These are phyloP conservation scores for Alethe diademata DNA, from an alignment of 2,113 vertebrate genomes.

Conservation along the genomic window DNA sequence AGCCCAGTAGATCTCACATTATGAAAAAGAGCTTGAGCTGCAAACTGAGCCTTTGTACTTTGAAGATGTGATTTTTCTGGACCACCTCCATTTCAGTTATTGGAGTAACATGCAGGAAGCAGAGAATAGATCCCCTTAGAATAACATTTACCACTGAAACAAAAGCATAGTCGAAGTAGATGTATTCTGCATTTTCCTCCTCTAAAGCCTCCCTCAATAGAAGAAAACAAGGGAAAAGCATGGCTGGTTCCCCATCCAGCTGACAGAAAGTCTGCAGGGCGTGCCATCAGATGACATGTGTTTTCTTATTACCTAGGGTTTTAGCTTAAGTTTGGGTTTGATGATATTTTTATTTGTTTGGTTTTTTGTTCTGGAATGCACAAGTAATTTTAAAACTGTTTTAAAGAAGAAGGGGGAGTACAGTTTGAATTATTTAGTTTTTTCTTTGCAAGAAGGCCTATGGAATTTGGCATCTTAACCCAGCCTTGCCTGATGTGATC, in stretches of 20 bases:
- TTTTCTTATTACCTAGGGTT: slow-evolving; percentile 45
- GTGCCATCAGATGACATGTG: background rate
- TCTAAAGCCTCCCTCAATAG: background rate
- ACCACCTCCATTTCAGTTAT: background rate
- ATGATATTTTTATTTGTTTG: slow-evolving; percentile 19
- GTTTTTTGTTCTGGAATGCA: slow-evolving; percentile 42
- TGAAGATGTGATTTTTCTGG: slow-evolving; percentile 10
- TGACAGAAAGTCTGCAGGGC: background rate
- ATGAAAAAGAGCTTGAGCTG: background rate
- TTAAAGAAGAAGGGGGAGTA: background rate
- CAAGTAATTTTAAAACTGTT: slow-evolving; percentile 34
- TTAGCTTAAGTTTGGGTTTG: slow-evolving; percentile 33
- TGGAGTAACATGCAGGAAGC: background rate
- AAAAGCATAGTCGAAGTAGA: background rate
- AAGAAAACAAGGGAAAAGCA: background rate
- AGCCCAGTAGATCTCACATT: background rate
- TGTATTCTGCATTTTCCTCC: background rate
- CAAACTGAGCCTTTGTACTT: background rate
- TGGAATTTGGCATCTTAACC: slow-evolving; percentile 54
- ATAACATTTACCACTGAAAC: background rate
- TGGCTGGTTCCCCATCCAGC: background rate
- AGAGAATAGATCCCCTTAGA: background rate
- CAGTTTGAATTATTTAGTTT: slow-evolving; percentile 12
- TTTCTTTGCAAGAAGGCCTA: slow-evolving; percentile 37
- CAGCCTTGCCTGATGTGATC: slow-evolving; percentile 39